These are phyloP conservation scores for Pelobates fuscus DNA, from an alignment of 2,113 vertebrate genomes.

Conservation along the genomic window DNA sequence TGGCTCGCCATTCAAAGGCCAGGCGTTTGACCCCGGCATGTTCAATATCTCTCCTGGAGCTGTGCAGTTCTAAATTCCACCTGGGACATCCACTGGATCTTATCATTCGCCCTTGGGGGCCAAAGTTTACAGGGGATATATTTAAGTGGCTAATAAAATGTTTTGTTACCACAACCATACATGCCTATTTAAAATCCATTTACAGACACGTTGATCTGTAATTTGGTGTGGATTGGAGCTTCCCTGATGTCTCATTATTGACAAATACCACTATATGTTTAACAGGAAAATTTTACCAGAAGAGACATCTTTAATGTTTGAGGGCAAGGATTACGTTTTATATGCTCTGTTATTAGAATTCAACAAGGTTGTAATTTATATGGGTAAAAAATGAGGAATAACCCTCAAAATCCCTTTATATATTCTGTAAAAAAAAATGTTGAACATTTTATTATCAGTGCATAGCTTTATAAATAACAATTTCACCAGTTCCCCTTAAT, in stretches of 20 bases:
- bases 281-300: too few species aligned
- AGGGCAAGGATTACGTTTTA: too few species aligned
- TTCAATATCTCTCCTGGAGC: constrained; percentile 93
- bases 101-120: neutral
- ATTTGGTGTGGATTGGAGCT: neutral
- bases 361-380: too few species aligned
- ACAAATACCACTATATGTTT: too few species aligned
- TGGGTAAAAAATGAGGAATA: too few species aligned
- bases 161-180: neutral
- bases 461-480: too few species aligned
- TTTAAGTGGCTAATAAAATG: neutral
- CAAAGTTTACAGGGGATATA: constrained; percentile 13
- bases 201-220: neutral
- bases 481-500: too few species aligned
- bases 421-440: too few species aligned
- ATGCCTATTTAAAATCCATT: neutral
- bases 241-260: neutral
- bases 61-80: constrained; percentile 85
- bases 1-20: constrained; percentile 92
- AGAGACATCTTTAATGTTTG: too few species aligned
- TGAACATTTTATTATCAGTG: too few species aligned
- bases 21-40: constrained; percentile 93
- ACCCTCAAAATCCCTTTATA: too few species aligned
- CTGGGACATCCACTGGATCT: neutral
- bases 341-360: too few species aligned